These are phyloP conservation scores for Pyrgilauda ruficollis DNA, from an alignment of 2,113 vertebrate genomes.

Conservation along the genomic window DNA sequence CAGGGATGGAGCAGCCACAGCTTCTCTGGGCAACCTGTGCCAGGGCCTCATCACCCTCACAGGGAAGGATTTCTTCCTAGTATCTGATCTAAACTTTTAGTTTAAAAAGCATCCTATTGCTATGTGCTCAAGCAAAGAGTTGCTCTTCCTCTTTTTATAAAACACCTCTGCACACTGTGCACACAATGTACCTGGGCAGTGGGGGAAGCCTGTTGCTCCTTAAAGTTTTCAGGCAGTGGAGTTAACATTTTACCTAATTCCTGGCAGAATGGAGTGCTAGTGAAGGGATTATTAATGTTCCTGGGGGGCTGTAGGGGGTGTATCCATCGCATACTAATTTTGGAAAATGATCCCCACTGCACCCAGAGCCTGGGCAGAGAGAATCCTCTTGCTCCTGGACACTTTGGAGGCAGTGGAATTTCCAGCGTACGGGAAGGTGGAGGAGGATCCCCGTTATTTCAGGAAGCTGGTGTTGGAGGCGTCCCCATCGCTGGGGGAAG, in stretches of 20 bases:
- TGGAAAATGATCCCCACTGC: neutral
- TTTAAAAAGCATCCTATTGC: neutral
- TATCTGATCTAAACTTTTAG: neutral
- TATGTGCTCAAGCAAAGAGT: neutral
- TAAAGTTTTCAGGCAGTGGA: neutral
- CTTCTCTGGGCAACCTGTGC: neutral
- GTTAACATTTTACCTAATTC: too few species aligned
- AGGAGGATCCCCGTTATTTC: neutral
- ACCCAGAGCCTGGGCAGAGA: neutral
- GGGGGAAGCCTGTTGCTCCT: neutral
- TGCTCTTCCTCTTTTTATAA: neutral
- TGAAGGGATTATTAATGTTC: neutral
- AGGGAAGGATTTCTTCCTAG: neutral
- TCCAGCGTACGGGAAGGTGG: fast-evolving
- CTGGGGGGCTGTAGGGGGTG: fast-evolving
- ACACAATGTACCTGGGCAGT: neutral
- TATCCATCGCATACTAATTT: neutral
- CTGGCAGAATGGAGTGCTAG: fast-evolving
- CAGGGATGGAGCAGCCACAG: neutral
- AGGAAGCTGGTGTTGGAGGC: neutral
- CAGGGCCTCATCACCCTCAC: neutral
- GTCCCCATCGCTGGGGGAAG: neutral
- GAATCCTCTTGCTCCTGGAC: neutral
- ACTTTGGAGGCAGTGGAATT: neutral
- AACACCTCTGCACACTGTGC: neutral